phyloP scores from a whole-genome alignment of 1,140 invertebrate genomes.

The Armadillidium nasatum region DNA sequence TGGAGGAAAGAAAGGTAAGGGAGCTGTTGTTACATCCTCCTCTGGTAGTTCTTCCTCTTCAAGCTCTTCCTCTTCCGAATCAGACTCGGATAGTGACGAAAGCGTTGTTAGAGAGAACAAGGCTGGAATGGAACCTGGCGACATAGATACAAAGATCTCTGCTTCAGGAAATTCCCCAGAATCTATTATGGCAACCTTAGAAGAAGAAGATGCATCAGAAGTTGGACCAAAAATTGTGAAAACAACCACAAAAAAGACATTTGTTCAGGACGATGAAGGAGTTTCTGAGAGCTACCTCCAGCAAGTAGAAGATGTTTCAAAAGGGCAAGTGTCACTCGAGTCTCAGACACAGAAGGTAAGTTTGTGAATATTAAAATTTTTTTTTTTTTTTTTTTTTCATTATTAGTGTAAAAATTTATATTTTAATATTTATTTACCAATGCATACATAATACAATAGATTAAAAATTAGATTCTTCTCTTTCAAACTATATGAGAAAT shows the following conservation, averaged over 20 bases:
- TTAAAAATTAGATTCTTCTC: no score
- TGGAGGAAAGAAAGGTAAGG: constrained; percentile 19
- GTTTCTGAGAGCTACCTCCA: constrained; percentile 82
- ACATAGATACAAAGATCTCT: constrained; percentile 30
- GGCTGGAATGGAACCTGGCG: constrained; percentile 37
- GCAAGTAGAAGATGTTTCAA: constrained; percentile 70
- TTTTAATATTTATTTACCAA: background rate
- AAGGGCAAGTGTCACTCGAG: constrained; percentile 55
- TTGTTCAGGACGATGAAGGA: constrained; percentile 76
- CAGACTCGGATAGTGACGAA: constrained; percentile 33
- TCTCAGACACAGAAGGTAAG: constrained; percentile 18
- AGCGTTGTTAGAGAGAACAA: constrained; percentile 44
- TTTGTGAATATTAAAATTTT: constrained; percentile 16
- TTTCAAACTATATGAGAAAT: no score
- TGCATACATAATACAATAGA: no score
- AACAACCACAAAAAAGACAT: constrained; percentile 80
- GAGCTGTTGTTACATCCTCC: constrained; percentile 21
- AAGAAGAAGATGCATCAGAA: background rate
- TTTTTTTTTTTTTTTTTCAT: background rate
- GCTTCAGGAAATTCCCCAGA: constrained; percentile 11
- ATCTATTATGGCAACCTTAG: background rate
- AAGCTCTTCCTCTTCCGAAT: constrained; percentile 26
- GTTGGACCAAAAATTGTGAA: constrained; percentile 74
- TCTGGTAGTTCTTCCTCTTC: constrained; percentile 20
- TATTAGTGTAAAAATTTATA: background rate